Evolutionary conservation across 1,140 invertebrate species (phyloP).

Genomic region (Kradibia gibbosae): DNA sequence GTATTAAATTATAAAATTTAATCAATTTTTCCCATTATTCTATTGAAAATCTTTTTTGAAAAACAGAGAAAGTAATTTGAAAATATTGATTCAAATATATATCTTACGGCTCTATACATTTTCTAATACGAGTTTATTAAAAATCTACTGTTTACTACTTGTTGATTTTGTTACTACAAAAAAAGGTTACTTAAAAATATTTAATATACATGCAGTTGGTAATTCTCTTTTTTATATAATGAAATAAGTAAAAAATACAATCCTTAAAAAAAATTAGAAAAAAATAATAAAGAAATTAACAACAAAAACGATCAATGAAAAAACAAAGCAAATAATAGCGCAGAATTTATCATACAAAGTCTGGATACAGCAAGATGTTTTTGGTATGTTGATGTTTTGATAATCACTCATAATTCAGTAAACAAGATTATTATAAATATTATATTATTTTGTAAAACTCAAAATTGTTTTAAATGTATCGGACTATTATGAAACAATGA

Average conservation of each 20-base stretch:
- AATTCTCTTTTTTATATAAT: background rate
- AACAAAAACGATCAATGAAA: conserved; percentile 9
- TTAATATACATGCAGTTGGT: background rate
- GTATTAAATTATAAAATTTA: no score
- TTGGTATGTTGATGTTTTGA: background rate
- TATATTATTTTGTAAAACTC: no score
- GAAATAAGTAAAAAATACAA: background rate
- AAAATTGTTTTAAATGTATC: no score
- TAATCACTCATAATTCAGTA: no score
- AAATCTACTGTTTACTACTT: no score
- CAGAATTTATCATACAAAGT: background rate
- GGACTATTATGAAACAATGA: no score
- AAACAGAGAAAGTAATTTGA: background rate
- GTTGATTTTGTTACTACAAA: no score
- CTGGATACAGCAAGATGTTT: background rate
- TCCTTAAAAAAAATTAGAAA: background rate
- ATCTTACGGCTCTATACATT: no score
- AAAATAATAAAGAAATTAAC: background rate
- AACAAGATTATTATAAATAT: no score
- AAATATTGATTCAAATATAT: background rate
- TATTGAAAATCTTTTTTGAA: background rate
- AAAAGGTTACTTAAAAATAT: background rate
- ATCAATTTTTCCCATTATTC: no score
- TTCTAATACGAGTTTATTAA: no score
- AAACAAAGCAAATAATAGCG: background rate